Evolutionary conservation across 1,140 invertebrate genomes (phyloP), one percentile per base, ranked within the genome.

Genomic region (Conus ventricosus): DNA sequence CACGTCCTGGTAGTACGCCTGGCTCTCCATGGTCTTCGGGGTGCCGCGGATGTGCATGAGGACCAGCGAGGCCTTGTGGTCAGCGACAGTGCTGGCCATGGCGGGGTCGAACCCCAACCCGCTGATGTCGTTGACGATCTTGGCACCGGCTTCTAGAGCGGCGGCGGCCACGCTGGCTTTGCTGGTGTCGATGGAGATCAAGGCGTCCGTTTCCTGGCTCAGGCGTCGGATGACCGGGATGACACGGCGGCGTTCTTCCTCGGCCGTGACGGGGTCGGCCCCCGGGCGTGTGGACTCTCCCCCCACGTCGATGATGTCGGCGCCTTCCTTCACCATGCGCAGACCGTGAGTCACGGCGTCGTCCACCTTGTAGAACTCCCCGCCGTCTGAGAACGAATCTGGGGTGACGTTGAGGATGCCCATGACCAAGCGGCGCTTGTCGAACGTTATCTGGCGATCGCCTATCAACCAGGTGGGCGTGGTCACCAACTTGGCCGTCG

Each of bases 321-420:
- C 83, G 51, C 53, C 83, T 57, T 84, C 54, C 6, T 53, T 0
- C 10, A n/a, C 83, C 83, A 84, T 84, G 20, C 54, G 39, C 11
- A 60, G 54, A n/a, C 55, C 83, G 27, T 84, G 60, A 53, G 54
- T 53, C 10, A 84, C 83, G 17, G 60, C 83, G 25, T 23, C 23
- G 60, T 84, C 83, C 11, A 15, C 53, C 13, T 84, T 11, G 25
- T 23, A 84, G 83, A 54, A 84, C 25, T 53, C 27, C 6, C 83
- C 83, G 20, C 83, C 83, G 83, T 84, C 83, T 10, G 60, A 84
- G 23, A 84, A 84, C 8, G 83, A 84, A 11, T 84, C 83, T 11
- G 83, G 83, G n/a, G 83, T 84, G 25, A 84, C 60, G 60, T 84
- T 84, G 27, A 84, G 60, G 60, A 84, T 67, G 10, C 83, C 83